phyloP scores from a whole-genome alignment of 2,888 invertebrate genomes.

The Lasioglossum zephyrum region DNA sequence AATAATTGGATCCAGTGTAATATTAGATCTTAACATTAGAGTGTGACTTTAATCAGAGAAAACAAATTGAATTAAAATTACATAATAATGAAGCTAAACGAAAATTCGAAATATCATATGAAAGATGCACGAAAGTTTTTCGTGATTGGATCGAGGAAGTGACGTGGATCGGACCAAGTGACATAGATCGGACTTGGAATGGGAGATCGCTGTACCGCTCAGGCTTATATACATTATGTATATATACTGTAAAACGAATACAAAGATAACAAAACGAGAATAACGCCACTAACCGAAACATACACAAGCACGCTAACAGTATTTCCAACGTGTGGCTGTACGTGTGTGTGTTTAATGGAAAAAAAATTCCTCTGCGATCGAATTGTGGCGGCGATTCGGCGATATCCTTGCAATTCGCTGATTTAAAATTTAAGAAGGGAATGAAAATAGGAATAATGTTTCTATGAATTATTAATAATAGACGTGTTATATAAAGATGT shows the following conservation, averaged over 20 bases:
- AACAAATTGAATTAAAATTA: too few species aligned
- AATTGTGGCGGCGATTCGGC: constrained; percentile 53
- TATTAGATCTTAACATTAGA: too few species aligned
- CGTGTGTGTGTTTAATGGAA: constrained; percentile 52
- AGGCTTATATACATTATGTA: constrained; percentile 78
- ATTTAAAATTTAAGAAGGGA: constrained; percentile 70
- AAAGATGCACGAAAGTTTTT: too few species aligned
- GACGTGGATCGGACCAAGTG: too few species aligned
- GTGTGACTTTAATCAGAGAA: too few species aligned
- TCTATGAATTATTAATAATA: constrained; percentile 80
- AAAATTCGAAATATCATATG: too few species aligned
- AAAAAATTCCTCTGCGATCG: constrained; percentile 59
- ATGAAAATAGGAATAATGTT: constrained; percentile 82
- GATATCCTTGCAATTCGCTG: constrained; percentile 69
- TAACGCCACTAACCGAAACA: constrained; percentile 44
- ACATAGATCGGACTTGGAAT: too few species aligned
- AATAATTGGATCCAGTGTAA: too few species aligned
- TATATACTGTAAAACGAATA: constrained; percentile 72
- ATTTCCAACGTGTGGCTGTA: constrained; percentile 44
- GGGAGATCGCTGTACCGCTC: constrained; percentile 59
- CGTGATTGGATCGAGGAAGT: too few species aligned
- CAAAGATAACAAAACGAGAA: constrained; percentile 38
- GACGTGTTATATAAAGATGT: constrained; percentile 75
- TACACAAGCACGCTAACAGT: not conserved
- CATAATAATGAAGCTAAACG: too few species aligned